phyloP scores from a whole-genome alignment of 2,888 invertebrate genomes.

The Leptinotarsa juncta region DNA sequence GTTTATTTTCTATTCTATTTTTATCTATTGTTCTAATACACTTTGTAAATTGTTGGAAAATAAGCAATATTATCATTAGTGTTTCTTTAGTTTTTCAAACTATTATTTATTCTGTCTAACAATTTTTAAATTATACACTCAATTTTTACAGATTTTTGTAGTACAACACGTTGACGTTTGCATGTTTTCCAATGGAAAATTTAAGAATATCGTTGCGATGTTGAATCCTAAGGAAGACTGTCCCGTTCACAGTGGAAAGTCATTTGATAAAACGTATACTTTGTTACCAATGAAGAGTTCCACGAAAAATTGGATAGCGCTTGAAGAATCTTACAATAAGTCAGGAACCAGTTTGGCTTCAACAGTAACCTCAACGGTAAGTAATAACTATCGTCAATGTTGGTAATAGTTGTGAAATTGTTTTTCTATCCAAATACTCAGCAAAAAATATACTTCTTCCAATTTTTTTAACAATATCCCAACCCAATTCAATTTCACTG shows the following conservation, averaged over 20 bases:
- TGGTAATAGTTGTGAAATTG: neutral
- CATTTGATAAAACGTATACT: constrained; percentile 73
- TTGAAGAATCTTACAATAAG: constrained; percentile 86
- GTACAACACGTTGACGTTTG: constrained; percentile 93
- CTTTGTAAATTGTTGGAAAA: no score
- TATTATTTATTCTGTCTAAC: no score
- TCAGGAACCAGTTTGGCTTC: constrained; percentile 71
- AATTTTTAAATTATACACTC: no score
- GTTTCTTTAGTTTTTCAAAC: no score
- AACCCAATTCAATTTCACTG: no score
- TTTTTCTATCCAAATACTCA: no score
- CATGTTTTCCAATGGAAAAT: constrained; percentile 95
- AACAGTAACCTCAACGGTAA: constrained; percentile 66
- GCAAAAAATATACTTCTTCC: no score
- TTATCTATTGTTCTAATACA: no score
- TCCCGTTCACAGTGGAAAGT: constrained; percentile 76
- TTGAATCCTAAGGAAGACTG: constrained; percentile 73
- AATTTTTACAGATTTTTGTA: constrained; percentile 75
- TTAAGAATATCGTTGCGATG: constrained; percentile 89
- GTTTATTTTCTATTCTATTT: no score
- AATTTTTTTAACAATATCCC: no score
- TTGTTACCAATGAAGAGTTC: constrained; percentile 81
- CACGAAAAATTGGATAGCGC: constrained; percentile 91
- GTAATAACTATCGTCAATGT: neutral
- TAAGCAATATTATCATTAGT: no score